Base-by-base conservation (phyloP, 2,888 invertebrate genomes). In the Phortica okadai region DNA sequence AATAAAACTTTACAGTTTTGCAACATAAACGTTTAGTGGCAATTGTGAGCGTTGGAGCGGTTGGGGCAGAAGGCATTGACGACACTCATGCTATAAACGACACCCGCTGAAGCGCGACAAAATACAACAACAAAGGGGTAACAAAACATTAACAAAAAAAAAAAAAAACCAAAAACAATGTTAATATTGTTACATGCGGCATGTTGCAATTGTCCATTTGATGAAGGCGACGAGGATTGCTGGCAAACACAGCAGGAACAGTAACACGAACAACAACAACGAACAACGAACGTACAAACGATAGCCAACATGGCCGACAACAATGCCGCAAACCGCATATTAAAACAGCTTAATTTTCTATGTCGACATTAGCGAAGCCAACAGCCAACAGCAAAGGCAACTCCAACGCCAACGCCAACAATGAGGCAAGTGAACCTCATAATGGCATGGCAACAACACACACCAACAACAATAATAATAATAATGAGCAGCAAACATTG, bases 301-400 rank as follows among this genome's bases (percentile, higher is more conserved):
- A 50, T 2, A 14, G 50, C 50, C 8, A 58, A 58, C 73, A 64
- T 42, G 41, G 66, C 66, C 66, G 54, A 64, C 74, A 44, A 75
- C 74, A 75, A 21, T 44, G 45, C 74, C 74, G 25, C 74, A 75
- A 45, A 75, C 74, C 74, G 69, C 74, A 75, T 58, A 75, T 75
- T 75, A 75, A 75, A 75, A 75, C 74, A 75, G 74, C 74, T 75
- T 75, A 75, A 75, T 69, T 69, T 44, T 21, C 41, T 45, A 33
- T 56, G 54, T 72, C 56, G 44, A 72, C 70, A 56, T 54, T 56
- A 56, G 54, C 45, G 25, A 62, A 7, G 62, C 62, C 62, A 25
- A 70, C 50, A 7, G 62, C 62, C 62, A 25, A 70, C 50, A 45
- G 25, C 44, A 70, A 25, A 44, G 16, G n/a, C 69, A 70, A 70